A percentile compares a stretch with the other conserved stretches of the same genome.
These are phyloP conservation scores for Gambusia holbrooki DNA, from an alignment of 2,113 vertebrate genomes.

Conservation along the genomic window DNA sequence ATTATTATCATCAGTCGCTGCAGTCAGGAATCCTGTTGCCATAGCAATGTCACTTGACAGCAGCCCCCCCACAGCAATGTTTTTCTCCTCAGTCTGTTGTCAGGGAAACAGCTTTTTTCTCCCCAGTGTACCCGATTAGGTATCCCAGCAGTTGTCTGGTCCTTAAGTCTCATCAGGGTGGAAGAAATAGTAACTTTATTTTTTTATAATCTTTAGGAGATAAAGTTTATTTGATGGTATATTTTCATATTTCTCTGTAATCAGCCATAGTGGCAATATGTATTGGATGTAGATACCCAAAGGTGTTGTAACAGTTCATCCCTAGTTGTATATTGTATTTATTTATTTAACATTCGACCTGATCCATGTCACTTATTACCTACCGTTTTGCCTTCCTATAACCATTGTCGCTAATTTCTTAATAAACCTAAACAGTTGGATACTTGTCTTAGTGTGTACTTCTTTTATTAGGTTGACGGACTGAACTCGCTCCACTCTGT, in stretches of 20 bases:
- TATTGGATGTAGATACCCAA: too few species aligned
- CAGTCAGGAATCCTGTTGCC: conserved; percentile 38
- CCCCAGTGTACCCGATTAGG: conserved; percentile 32
- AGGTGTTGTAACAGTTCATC: too few species aligned
- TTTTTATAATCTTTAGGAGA: background rate
- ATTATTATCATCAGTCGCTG: conserved; percentile 24
- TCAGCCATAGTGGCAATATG: too few species aligned
- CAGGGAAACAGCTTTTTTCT: conserved; percentile 44
- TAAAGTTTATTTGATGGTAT: background rate
- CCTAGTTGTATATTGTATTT: too few species aligned
- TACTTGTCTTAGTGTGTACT: background rate
- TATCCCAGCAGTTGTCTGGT: conserved; percentile 36
- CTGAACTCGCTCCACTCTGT: conserved; percentile 95
- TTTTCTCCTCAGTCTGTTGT: conserved; percentile 49
- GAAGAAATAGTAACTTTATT: conserved; percentile 41
- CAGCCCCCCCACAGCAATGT: conserved; percentile 13
- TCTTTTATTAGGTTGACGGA: conserved; percentile 86
- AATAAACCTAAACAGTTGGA: background rate
- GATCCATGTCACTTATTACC: too few species aligned
- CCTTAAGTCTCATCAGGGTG: conserved; percentile 25
- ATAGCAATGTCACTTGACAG: conserved; percentile 55
- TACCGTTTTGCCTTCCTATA: too few species aligned
- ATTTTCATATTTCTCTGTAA: background rate
- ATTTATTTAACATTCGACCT: too few species aligned
- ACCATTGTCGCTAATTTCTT: too few species aligned